Evolutionary conservation across 2,797 vertebrate genomes (phyloP).

Genomic region (Myripristis jacobus): DNA sequence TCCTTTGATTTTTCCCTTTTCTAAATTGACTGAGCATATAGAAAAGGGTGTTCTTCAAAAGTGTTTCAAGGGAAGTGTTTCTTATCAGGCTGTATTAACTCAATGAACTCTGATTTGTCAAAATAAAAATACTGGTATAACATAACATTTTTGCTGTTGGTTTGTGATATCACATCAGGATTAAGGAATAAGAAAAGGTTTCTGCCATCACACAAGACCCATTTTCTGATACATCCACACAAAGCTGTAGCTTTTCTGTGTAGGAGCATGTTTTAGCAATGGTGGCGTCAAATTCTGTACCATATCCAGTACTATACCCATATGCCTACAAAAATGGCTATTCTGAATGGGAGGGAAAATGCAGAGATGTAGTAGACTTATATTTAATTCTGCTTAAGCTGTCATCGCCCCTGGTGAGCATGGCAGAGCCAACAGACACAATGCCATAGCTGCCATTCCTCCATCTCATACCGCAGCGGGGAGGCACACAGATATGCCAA

Average conservation of each 20-base stretch:
- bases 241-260: neutral
- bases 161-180: neutral
- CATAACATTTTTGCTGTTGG: neutral
- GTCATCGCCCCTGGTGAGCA: constrained; percentile 26
- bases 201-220: no score
- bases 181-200: no score
- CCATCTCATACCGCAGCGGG: constrained; percentile 41
- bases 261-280: neutral
- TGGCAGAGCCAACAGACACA: constrained; percentile 13
- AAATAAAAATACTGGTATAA: no score
- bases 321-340: neutral
- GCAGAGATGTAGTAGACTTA: constrained; percentile 16
- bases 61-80: no score
- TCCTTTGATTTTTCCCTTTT: no score
- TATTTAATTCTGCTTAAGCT: constrained; percentile 49
- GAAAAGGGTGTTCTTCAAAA: no score
- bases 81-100: neutral
- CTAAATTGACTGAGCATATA: no score
- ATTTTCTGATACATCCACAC: no score
- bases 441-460: constrained; percentile 50
- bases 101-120: neutral
- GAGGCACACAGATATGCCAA: constrained; percentile 14
- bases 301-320: neutral
- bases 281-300: neutral
- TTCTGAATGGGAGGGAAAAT: constrained; percentile 11